Percentiles rank a stretch among this genome's conserved stretches.
phyloP scores from a whole-genome alignment of 2,888 invertebrate species.

The Drosophila sordidula region DNA sequence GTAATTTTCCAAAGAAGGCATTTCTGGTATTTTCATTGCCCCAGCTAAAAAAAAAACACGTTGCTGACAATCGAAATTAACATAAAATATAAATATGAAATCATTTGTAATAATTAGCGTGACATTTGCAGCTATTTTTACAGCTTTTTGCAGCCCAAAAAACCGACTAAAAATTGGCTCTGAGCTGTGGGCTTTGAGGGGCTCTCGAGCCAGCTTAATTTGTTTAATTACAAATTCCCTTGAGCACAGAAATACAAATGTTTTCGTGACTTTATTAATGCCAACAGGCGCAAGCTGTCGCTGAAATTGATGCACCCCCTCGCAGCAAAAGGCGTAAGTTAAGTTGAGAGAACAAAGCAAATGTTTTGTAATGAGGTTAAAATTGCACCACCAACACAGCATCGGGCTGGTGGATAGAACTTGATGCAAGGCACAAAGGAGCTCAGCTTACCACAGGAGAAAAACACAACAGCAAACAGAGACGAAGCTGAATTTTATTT shows the following conservation, averaged over 20 bases:
- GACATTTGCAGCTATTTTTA: constrained; percentile 67
- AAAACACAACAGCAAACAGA: constrained; percentile 25
- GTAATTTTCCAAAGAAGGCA: constrained; percentile 29
- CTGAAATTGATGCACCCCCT: constrained; percentile 57
- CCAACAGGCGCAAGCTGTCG: constrained; percentile 72
- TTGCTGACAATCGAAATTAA: constrained; percentile 59
- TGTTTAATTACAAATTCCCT: constrained; percentile 77
- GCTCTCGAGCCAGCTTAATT: constrained; percentile 45
- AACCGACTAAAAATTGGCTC: constrained; percentile 19
- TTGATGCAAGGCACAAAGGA: constrained; percentile 20
- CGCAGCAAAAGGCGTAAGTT: constrained; percentile 44
- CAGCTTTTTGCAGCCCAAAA: constrained; percentile 40
- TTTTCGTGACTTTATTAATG: constrained; percentile 58
- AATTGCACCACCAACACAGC: constrained; percentile 57
- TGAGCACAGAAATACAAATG: constrained; percentile 34
- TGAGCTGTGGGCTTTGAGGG: background rate
- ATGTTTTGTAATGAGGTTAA: constrained; percentile 70
- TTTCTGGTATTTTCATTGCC: constrained; percentile 60
- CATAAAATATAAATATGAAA: constrained; percentile 66
- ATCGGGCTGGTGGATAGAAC: constrained; percentile 16
- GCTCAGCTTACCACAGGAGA: constrained; percentile 55
- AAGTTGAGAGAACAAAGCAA: constrained; percentile 48
- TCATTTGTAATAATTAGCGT: constrained; percentile 77
- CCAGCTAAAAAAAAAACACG: constrained; percentile 43
- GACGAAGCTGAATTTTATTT: constrained; percentile 67